A percentile compares a stretch with the other conserved stretches of the same genome.
Evolutionary conservation across 2,797 vertebrate genomes (phyloP).

Genomic region (Liparis tanakae): DNA sequence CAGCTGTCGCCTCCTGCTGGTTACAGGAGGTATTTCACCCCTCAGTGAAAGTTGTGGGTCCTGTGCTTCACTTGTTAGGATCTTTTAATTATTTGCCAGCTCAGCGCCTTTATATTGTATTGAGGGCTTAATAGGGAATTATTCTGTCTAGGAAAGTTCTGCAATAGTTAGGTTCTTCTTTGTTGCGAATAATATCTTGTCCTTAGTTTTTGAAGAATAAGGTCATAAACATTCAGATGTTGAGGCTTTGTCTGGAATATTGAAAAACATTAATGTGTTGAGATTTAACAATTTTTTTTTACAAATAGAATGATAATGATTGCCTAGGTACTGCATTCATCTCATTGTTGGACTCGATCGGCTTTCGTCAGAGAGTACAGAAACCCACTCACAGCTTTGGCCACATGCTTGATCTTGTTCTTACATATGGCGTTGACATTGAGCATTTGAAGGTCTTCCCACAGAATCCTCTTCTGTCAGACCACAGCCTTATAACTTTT

Average conservation of each 20-base stretch:
- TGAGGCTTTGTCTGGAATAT: not conserved
- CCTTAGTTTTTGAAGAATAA: not conserved
- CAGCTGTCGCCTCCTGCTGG: constrained; percentile 56
- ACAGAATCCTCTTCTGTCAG: too few relatives aligned
- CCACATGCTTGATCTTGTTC: too few relatives aligned
- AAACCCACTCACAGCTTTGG: too few relatives aligned
- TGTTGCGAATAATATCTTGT: not conserved
- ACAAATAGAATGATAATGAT: too few relatives aligned
- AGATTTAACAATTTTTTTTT: not conserved
- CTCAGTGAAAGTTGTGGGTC: not conserved
- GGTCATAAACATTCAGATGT: not conserved
- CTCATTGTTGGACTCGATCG: too few relatives aligned
- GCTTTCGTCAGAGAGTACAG: too few relatives aligned
- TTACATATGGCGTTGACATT: too few relatives aligned
- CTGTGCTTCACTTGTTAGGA: too few relatives aligned
- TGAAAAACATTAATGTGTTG: not conserved
- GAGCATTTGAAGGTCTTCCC: too few relatives aligned
- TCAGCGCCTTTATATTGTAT: not conserved
- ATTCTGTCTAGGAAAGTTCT: not conserved
- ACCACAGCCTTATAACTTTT: too few relatives aligned
- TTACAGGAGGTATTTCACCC: constrained; percentile 1
- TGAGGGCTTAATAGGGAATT: not conserved
- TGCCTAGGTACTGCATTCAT: too few relatives aligned
- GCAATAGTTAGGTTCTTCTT: not conserved
- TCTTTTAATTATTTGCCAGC: not conserved